Evolutionary conservation across 2,888 invertebrate species (phyloP), one percentile per base, ranked within the genome.

Genomic region (Drosophila dives): DNA sequence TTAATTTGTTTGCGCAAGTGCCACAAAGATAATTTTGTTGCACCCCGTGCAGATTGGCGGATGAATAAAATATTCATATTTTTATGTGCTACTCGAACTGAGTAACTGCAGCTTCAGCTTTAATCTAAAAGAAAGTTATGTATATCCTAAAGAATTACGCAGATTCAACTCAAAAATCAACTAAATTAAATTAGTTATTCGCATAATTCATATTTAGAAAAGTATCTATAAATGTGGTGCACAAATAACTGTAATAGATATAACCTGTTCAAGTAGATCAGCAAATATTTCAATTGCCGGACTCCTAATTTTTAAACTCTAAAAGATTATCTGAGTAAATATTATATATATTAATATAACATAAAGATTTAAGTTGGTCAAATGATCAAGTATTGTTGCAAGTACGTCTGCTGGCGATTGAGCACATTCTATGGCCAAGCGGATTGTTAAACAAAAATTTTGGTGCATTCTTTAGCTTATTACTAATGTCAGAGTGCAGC

Each of bases 1-100:
- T 12, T 32, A 15, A 56, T 38, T 42, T 15, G 36, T 17, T 75
- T 66, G 49, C 66, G 56, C 63, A 50, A 74, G 33, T 55, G 64
- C 70, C 63, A 71, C 74, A 79, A 81, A 79, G 79, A 82, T 85
- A 85, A 85, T 79, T 85, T 85, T 79, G 85, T 67, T 74, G 53
- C 62, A 56, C 33, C 60, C 65, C 38, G 67, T 50, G 63, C 54
- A 29, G 50, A 29, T 32, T 53, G 54, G 8, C n/a, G 48, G 26
- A 59, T 60, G 64, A 53, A 38, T 11, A 66, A 32, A 29, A 61
- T 49, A 50, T 64, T 32, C 51, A 32, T 45, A 20, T 20, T 7
- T 45, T 2, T 15, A 45, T 45, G 45, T 45, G n/a, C 12, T 34
- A 55, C 50, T 49, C 26, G 59, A 42, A 59, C 59, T 45, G 55